These are phyloP conservation scores for Vipera latastei DNA, from an alignment of 2,797 vertebrate species.

Conservation along the genomic window DNA sequence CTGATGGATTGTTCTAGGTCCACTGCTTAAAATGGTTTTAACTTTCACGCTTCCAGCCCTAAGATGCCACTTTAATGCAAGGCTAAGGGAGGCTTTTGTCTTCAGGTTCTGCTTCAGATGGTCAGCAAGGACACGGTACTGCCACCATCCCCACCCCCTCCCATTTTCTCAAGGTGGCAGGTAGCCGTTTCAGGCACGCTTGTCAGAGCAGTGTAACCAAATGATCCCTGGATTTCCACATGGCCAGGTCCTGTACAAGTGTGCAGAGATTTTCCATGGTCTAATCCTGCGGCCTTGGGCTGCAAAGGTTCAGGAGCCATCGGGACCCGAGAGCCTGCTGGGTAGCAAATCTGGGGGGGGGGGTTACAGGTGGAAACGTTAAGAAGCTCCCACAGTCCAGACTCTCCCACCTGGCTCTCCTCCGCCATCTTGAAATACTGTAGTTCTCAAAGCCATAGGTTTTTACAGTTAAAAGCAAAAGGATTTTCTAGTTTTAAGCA, in stretches of 20 bases:
- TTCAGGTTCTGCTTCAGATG: too few species aligned
- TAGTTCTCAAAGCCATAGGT: background rate
- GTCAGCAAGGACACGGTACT: too few species aligned
- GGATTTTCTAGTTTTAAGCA: background rate
- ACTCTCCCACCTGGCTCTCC: background rate
- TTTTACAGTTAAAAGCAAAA: background rate
- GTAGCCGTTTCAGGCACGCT: too few species aligned
- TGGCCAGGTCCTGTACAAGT: background rate
- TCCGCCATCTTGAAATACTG: background rate
- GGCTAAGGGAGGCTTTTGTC: too few species aligned
- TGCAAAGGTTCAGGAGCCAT: background rate
- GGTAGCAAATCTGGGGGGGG: background rate
- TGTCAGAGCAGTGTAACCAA: too few species aligned
- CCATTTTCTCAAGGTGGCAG: too few species aligned
- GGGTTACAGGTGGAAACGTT: background rate
- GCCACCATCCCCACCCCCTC: too few species aligned
- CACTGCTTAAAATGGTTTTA: too few species aligned
- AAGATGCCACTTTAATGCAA: too few species aligned
- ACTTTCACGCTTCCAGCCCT: too few species aligned
- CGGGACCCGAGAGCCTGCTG: background rate
- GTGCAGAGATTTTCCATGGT: background rate
- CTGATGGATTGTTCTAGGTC: too few species aligned
- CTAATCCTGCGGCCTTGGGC: background rate
- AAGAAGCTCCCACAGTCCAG: background rate
- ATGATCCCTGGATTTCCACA: too few species aligned